Base-by-base conservation (phyloP, 2,888 invertebrate species). In the Anorthoa munda region DNA sequence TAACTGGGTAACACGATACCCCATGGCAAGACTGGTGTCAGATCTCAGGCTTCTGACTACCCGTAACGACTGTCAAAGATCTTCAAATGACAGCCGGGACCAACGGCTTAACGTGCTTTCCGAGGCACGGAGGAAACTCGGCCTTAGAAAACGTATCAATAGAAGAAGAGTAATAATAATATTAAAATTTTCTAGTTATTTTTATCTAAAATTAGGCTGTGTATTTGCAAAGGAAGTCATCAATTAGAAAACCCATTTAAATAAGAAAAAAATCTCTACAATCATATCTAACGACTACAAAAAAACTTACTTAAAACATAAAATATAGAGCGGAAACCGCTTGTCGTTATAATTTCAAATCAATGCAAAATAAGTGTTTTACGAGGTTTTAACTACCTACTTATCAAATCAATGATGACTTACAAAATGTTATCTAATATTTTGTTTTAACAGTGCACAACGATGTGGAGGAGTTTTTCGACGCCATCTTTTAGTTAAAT, bases 341-440 rank as follows among this genome's bases (percentile, higher is more conserved):
- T n/a, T 53, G 46, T 80, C 46, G 81, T 69, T 58, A 50, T 66
- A 69, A 69, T 75, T 79, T 64, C 11, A 74, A 78, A 78, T 79
- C 7, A 45, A 72, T 53, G 26, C 45, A 66, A 79, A 79, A 23
- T 58, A 26, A 50, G 21, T 63, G 17, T 73, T 72, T 64, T 59
- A 50, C 50, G 63, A 55, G 53, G 4, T 66, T 53, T 65, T 77
- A 46, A 77, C 11, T 55, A n/a, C 53, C 23, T 23, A 48, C 61
- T 66, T 31, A 75, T 50, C 2, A 31, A 64, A 21, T n/a, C n/a
- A 56, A 50, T n/a, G 4, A 50, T 66, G 60, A 15, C 18, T 46
- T 21, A 31, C 23, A 66, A 48, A 48, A 26, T 51, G 1, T 18
- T 26, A 45, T 21, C 46, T 31, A 23, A 39, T 55, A 39, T 17